Evolutionary conservation across 1,140 invertebrate genomes (phyloP).

Genomic region (Scaptomyza montana): DNA sequence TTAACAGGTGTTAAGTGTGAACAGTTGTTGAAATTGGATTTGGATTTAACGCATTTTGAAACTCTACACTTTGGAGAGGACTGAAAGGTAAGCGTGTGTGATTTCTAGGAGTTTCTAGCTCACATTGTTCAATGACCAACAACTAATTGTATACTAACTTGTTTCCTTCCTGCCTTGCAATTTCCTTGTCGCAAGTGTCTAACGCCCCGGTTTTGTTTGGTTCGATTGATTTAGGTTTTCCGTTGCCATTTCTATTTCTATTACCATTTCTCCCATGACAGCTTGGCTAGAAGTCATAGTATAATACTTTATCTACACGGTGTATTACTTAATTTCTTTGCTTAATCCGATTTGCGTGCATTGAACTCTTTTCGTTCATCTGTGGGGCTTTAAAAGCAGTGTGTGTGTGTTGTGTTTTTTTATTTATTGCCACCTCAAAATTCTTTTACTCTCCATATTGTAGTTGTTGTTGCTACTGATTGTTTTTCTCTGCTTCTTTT

Average conservation of each 20-base stretch:
- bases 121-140: not conserved
- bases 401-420: slow-evolving; percentile 9
- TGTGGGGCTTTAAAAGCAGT: slow-evolving; percentile 43
- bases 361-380: slow-evolving; percentile 63
- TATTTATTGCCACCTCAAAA: slow-evolving; percentile 21
- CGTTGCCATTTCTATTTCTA: slow-evolving; percentile 36
- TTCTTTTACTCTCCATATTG: slow-evolving; percentile 31
- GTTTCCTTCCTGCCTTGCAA: slow-evolving; percentile 20
- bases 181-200: slow-evolving; percentile 6
- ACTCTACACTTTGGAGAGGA: not conserved
- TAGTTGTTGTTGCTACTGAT: slow-evolving; percentile 41
- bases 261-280: slow-evolving; percentile 31
- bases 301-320: slow-evolving; percentile 19
- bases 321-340: slow-evolving; percentile 77
- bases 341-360: slow-evolving; percentile 81
- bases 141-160: slow-evolving; percentile 1
- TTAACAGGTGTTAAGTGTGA: slow-evolving; percentile 15
- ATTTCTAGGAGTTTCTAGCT: not conserved
- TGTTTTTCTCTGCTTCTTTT: slow-evolving; percentile 52
- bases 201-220: slow-evolving; percentile 14
- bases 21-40: not conserved
- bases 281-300: not conserved
- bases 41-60: slow-evolving; percentile 12
- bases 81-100: slow-evolving; percentile 8
- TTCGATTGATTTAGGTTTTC: slow-evolving; percentile 30